Percentiles rank a stretch among this genome's conserved stretches.
phyloP scores from a whole-genome alignment of 2,113 vertebrate species.

The Lipotes vexillifer region DNA sequence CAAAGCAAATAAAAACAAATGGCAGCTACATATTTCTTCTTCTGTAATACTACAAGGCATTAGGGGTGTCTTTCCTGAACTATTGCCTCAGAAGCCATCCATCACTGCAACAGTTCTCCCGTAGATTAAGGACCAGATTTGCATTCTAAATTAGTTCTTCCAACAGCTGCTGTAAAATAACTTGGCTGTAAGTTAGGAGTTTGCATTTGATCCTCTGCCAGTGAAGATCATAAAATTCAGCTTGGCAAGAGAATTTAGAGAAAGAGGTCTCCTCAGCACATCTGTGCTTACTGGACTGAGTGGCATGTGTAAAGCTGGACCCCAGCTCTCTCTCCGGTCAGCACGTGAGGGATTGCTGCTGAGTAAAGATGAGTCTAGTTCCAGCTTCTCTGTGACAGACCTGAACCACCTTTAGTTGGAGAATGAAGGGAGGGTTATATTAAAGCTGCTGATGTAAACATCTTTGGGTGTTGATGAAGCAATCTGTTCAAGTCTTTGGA shows the following conservation, averaged over 20 bases:
- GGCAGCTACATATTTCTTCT: neutral
- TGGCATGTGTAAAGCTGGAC: neutral
- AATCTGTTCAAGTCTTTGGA: neutral
- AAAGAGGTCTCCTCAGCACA: slow-evolving; percentile 55
- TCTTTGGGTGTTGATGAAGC: neutral
- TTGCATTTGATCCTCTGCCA: slow-evolving; percentile 70
- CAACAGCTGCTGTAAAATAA: slow-evolving; percentile 63
- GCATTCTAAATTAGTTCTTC: slow-evolving; percentile 66
- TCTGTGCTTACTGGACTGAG: slow-evolving; percentile 47
- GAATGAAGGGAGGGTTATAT: neutral
- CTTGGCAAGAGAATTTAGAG: slow-evolving; percentile 59
- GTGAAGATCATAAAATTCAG: slow-evolving; percentile 68
- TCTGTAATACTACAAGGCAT: neutral
- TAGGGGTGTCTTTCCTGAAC: slow-evolving; percentile 19
- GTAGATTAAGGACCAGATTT: slow-evolving; percentile 65
- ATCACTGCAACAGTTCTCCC: slow-evolving; percentile 29
- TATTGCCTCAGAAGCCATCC: slow-evolving; percentile 24
- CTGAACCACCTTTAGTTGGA: neutral
- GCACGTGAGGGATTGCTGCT: neutral
- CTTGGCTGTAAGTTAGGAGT: slow-evolving; percentile 68
- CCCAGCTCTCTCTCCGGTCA: neutral
- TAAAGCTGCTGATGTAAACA: neutral
- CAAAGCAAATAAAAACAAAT: slow-evolving; percentile 16
- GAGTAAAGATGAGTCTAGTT: neutral
- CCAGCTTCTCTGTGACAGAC: neutral